phyloP scores from a whole-genome alignment of 2,888 invertebrate species.

The Cabera pusaria region DNA sequence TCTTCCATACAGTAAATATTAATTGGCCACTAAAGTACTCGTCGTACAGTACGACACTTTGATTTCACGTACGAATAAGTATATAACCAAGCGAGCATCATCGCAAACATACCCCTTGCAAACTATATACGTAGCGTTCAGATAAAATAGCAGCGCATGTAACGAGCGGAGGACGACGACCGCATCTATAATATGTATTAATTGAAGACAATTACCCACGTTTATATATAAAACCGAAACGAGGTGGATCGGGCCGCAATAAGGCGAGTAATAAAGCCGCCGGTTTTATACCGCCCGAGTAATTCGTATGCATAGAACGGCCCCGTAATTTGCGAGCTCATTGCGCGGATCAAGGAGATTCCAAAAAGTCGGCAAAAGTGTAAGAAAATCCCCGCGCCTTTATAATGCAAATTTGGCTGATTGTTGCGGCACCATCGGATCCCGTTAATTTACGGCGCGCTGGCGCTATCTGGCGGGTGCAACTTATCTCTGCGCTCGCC shows the following conservation, averaged over 20 bases:
- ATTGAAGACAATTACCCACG: not conserved
- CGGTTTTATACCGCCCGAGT: constrained; percentile 1
- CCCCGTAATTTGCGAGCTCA: constrained; percentile 62
- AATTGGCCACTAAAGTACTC: no score
- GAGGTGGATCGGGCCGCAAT: constrained; percentile 8
- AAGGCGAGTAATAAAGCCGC: constrained; percentile 5
- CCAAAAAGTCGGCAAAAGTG: constrained; percentile 41
- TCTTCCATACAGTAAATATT: no score
- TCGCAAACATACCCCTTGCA: no score
- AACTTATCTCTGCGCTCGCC: no score
- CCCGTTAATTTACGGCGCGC: constrained; percentile 47
- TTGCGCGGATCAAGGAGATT: constrained; percentile 62
- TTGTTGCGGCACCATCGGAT: constrained; percentile 51
- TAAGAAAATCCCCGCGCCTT: constrained; percentile 38
- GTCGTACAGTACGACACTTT: no score
- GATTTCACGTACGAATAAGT: no score
- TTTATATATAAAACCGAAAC: constrained; percentile 4
- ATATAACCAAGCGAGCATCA: no score
- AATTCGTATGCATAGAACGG: constrained; percentile 66
- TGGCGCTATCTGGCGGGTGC: no score
- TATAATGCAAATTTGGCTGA: constrained; percentile 58
- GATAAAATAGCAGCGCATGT: no score
- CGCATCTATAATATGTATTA: no score
- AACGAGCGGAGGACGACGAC: no score
- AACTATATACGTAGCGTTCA: no score